A percentile compares a stretch with the other conserved stretches of the same genome.
Evolutionary conservation across 2,113 vertebrate species (phyloP).

Genomic region (Rhodinocichla rosea): DNA sequence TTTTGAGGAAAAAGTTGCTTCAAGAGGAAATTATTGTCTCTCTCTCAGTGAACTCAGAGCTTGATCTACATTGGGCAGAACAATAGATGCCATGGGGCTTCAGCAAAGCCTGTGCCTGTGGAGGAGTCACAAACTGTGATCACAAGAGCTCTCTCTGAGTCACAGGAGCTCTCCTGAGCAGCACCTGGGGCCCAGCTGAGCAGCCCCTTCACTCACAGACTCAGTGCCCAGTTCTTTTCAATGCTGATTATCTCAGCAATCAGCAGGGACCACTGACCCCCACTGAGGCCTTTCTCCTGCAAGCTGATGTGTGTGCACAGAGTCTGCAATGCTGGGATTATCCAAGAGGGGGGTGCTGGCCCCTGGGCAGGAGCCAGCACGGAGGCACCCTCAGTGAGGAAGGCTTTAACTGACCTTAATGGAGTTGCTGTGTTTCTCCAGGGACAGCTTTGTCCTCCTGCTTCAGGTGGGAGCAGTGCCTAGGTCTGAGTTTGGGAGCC

Average conservation of each 20-base stretch:
- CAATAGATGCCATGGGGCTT: neutral
- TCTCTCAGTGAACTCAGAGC: neutral
- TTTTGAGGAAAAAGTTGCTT: neutral
- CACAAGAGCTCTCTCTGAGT: neutral
- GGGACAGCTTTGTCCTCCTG: neutral
- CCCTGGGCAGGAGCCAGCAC: neutral
- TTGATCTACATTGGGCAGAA: neutral
- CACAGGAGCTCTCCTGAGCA: neutral
- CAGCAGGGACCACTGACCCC: neutral
- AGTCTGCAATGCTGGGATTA: neutral
- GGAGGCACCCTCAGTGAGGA: rapidly evolving
- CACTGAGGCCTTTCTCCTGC: neutral
- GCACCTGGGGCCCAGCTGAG: neutral
- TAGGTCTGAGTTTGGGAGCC: neutral
- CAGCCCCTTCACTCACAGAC: neutral
- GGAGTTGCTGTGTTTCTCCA: neutral
- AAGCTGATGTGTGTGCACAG: neutral
- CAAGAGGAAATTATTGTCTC: neutral
- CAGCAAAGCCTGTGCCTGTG: neutral
- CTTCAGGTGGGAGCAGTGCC: neutral
- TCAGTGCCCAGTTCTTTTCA: rapidly evolving
- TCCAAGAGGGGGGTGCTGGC: neutral
- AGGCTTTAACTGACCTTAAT: neutral
- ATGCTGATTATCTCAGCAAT: neutral
- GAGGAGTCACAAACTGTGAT: neutral